Percentiles rank a stretch among this genome's conserved stretches.
These are phyloP conservation scores for Myrmophylax atrothorax DNA, from an alignment of 2,113 vertebrate genomes.

Conservation along the genomic window DNA sequence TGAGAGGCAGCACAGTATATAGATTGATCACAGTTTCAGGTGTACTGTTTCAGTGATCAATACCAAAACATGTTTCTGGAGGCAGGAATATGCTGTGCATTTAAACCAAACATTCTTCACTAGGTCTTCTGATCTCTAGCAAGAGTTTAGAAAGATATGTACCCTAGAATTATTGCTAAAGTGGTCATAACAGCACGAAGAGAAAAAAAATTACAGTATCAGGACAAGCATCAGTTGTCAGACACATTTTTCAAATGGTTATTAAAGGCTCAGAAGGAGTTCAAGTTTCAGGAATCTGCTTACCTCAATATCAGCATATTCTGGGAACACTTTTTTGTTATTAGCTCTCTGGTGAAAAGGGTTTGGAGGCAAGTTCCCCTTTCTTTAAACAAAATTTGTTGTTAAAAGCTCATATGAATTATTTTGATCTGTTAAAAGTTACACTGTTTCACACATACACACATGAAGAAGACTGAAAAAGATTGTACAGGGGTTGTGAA, in stretches of 20 bases:
- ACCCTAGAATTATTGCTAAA: conserved; percentile 50
- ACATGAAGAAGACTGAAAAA: neutral
- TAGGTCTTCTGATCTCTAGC: conserved; percentile 2
- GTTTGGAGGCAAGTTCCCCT: conserved; percentile 30
- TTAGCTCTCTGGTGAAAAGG: conserved; percentile 13
- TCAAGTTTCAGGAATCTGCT: conserved; percentile 41
- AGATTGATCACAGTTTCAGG: neutral
- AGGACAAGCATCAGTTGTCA: conserved; percentile 31
- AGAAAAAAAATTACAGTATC: neutral
- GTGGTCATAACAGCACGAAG: conserved; percentile 15
- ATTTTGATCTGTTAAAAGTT: conserved; percentile 48
- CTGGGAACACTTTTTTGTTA: conserved; percentile 38
- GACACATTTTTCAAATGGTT: neutral
- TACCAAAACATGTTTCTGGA: conserved; percentile 17
- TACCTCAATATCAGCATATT: conserved; percentile 49
- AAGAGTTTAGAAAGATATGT: conserved; percentile 22
- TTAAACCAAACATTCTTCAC: conserved; percentile 40
- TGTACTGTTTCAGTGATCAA: conserved; percentile 5
- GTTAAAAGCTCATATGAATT: conserved; percentile 35
- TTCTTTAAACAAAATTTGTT: conserved; percentile 40
- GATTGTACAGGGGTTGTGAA: neutral
- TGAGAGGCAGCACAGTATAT: neutral
- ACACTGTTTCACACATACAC: neutral
- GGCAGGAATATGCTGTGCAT: conserved; percentile 21
- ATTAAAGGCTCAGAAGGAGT: conserved; percentile 55